phyloP scores from a whole-genome alignment of 2,797 vertebrate genomes.

The Lepilemur ruficaudatus region DNA sequence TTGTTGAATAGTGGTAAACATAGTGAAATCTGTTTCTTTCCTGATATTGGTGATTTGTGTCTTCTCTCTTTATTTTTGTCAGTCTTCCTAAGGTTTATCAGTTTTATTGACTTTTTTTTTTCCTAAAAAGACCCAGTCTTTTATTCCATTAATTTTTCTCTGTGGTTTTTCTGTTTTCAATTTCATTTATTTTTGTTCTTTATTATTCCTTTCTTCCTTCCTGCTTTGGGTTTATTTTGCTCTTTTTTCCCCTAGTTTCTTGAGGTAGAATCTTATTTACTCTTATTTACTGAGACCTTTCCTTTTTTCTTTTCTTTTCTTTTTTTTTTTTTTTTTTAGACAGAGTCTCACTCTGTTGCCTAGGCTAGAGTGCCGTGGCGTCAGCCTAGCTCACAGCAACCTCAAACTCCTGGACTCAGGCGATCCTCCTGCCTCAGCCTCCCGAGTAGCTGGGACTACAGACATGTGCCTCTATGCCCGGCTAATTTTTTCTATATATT shows the following conservation, averaged over 20 bases:
- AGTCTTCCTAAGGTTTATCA: neutral
- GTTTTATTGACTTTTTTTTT: neutral
- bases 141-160: neutral
- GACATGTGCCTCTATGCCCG: too few relatives aligned
- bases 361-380: too few relatives aligned
- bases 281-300: neutral
- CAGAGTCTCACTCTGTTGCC: too few relatives aligned
- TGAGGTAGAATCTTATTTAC: neutral
- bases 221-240: neutral
- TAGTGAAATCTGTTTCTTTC: neutral
- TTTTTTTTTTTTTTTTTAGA: too few relatives aligned
- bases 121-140: neutral
- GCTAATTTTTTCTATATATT: too few relatives aligned
- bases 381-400: too few relatives aligned
- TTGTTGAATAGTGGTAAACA: neutral
- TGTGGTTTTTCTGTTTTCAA: neutral
- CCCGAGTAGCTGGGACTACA: too few relatives aligned
- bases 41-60: neutral
- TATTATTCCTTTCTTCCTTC: neutral
- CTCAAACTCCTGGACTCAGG: too few relatives aligned
- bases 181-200: neutral
- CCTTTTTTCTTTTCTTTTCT: neutral
- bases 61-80: neutral
- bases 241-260: neutral
- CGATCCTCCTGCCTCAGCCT: too few relatives aligned